Evolutionary conservation across 2,888 invertebrate genomes (phyloP).

Genomic region (Tridacna crocea): DNA sequence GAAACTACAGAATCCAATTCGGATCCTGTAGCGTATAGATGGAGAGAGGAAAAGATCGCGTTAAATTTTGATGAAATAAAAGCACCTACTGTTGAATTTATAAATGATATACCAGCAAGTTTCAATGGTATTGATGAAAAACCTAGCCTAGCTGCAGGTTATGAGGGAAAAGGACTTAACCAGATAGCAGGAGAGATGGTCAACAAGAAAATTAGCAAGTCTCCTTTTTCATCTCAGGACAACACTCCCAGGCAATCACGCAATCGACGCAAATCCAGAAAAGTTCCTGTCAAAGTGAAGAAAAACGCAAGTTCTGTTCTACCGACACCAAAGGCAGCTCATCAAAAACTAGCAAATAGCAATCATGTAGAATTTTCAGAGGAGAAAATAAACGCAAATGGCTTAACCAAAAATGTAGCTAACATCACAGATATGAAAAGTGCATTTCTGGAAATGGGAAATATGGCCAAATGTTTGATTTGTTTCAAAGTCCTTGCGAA

Average conservation of each 20-base stretch:
- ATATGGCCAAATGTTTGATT: conserved; percentile 60
- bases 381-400: not conserved
- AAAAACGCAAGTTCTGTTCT: not conserved
- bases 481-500: conserved; percentile 59
- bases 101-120: not conserved
- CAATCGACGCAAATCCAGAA: conserved; percentile 36
- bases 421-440: conserved; percentile 53
- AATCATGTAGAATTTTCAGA: not conserved
- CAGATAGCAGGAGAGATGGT: no score
- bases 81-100: not conserved
- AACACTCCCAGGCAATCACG: not conserved
- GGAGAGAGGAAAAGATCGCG: conserved; percentile 26
- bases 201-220: not conserved
- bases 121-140: not conserved
- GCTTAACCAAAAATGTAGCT: not conserved
- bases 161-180: not conserved
- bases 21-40: conserved; percentile 12
- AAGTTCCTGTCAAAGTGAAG: conserved; percentile 36
- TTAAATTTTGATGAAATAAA: not conserved
- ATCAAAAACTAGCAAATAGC: not conserved
- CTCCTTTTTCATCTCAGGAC: not conserved
- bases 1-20: not conserved
- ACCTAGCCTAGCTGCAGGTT: not conserved
- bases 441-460: conserved; percentile 61
- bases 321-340: not conserved